Evolutionary conservation across 2,797 vertebrate genomes (phyloP).

Genomic region (Lithobates sylvaticus): DNA sequence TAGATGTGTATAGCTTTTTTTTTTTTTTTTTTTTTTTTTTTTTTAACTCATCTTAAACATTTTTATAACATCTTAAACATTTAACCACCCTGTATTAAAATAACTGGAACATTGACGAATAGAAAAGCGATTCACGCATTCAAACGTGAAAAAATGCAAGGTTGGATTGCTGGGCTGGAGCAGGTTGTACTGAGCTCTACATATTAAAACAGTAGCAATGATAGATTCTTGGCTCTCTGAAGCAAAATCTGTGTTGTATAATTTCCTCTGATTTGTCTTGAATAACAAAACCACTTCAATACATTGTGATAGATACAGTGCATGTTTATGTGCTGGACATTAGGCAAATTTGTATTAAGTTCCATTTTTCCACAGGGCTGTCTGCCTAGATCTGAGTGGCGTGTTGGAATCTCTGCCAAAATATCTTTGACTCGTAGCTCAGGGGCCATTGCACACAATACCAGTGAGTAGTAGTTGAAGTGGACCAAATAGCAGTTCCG

Average conservation of each 20-base stretch:
- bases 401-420: background rate
- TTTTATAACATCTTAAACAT: no score
- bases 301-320: constrained; percentile 25
- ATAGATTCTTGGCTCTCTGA: constrained; percentile 56
- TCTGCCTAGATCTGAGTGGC: background rate
- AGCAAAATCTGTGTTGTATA: constrained; percentile 34
- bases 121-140: background rate
- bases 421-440: background rate
- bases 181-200: constrained; percentile 31
- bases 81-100: background rate
- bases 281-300: constrained; percentile 35
- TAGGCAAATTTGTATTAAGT: constrained; percentile 16
- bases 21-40: no score
- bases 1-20: no score
- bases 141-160: constrained; percentile 22
- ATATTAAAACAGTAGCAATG: constrained; percentile 47
- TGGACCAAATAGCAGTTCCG: no score
- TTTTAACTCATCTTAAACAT: no score
- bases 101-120: background rate
- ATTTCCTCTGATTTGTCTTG: constrained; percentile 42
- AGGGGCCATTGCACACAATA: background rate
- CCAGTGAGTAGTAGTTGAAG: background rate
- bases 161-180: constrained; percentile 27
- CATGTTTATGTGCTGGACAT: constrained; percentile 43
- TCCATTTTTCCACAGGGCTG: constrained; percentile 6